phyloP scores from a whole-genome alignment of 2,797 vertebrate species.

The Varecia variegata region DNA sequence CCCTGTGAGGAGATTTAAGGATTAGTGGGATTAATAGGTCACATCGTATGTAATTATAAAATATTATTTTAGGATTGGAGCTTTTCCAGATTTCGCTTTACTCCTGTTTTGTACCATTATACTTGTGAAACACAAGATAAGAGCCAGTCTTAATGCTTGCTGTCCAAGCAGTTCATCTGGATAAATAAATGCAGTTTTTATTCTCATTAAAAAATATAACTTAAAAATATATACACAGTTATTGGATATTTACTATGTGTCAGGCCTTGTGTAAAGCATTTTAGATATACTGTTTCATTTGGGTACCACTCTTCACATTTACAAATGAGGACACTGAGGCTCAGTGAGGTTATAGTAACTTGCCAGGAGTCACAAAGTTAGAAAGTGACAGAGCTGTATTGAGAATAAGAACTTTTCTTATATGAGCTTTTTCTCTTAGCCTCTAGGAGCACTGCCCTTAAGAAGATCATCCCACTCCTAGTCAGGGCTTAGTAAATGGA shows the following conservation, averaged over 20 bases:
- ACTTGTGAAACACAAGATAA: neutral
- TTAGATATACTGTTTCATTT: neutral
- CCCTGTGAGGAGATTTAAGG: neutral
- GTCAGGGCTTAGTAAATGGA: neutral
- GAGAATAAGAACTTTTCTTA: neutral
- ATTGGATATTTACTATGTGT: neutral
- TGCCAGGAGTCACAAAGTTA: neutral
- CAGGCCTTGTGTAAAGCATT: neutral
- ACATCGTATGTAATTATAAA: conserved; percentile 6
- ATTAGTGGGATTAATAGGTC: neutral
- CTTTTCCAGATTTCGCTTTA: neutral
- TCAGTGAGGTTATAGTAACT: neutral
- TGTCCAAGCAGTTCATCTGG: neutral
- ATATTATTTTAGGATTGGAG: neutral
- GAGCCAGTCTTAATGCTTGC: neutral
- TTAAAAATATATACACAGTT: neutral
- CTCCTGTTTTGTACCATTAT: neutral
- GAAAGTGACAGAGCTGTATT: neutral
- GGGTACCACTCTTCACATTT: neutral
- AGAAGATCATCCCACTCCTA: neutral
- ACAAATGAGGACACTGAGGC: neutral
- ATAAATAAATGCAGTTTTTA: neutral
- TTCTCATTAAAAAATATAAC: neutral
- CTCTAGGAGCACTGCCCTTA: neutral
- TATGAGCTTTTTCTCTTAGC: neutral